A percentile compares a stretch with the other conserved stretches of the same genome.
Conservation (phyloP, 2,113 vertebrate species). For the Chlorocebus sabaeus region DNA sequence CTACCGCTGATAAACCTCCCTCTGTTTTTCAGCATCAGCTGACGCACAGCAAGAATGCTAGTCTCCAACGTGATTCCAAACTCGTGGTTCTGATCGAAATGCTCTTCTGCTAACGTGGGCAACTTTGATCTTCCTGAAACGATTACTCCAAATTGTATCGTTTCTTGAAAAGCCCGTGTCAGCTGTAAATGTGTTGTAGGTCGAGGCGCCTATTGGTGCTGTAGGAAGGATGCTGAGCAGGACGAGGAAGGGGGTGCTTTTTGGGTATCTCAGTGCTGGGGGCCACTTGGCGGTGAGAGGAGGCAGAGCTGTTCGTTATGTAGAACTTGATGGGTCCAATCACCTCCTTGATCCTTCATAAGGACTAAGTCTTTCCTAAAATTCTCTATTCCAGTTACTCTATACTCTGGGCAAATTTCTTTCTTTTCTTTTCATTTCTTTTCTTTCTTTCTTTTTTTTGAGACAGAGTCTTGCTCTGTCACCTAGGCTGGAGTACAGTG, state of each 20-base stretch:
- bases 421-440: no score
- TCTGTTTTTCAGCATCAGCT: not conserved
- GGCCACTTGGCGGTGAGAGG: no score
- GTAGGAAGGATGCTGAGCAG: not conserved
- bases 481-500: no score
- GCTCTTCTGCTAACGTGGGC: not conserved
- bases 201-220: not conserved
- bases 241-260: not conserved
- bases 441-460: no score
- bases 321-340: no score
- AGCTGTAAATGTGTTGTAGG: not conserved
- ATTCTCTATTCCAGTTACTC: not conserved
- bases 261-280: not conserved
- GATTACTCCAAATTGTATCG: no score
- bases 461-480: no score
- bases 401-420: no score
- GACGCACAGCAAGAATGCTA: fast-evolving
- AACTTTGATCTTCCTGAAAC: not conserved
- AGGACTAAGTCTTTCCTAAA: not conserved
- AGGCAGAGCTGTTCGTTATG: not conserved
- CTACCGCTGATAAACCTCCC: fast-evolving
- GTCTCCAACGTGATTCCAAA: not conserved
- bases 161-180: not conserved
- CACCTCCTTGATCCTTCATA: not conserved
- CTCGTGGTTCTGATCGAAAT: not conserved